phyloP scores from a whole-genome alignment of 2,888 invertebrate genomes.

The Brachynemurus nebulosus region DNA sequence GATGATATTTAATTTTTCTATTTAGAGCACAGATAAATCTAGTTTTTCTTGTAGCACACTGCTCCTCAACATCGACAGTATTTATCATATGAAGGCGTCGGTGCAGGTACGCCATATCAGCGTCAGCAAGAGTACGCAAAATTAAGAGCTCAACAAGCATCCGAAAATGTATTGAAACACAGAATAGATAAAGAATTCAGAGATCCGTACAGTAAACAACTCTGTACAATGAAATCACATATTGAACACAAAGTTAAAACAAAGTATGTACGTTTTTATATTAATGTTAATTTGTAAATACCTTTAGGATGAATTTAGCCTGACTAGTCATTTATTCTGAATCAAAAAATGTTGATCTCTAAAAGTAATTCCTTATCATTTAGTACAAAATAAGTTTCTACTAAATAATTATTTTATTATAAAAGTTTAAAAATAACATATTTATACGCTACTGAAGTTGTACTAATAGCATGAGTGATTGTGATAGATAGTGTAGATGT shows the following conservation, averaged over 20 bases:
- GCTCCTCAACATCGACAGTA: conserved; percentile 83
- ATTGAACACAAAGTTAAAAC: conserved; percentile 62
- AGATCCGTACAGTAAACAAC: conserved; percentile 42
- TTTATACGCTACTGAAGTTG: no score
- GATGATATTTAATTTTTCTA: conserved; percentile 33
- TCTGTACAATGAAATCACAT: conserved; percentile 46
- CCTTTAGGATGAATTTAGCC: background rate
- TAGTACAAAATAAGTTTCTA: no score
- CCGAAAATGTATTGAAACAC: conserved; percentile 47
- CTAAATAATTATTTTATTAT: no score
- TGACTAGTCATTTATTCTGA: background rate
- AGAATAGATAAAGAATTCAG: conserved; percentile 39
- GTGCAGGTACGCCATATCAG: conserved; percentile 63
- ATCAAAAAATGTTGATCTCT: no score
- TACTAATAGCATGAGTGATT: no score
- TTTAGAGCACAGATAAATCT: conserved; percentile 54
- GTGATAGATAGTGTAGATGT: no score
- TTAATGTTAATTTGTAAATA: no score
- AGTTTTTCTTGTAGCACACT: conserved; percentile 50
- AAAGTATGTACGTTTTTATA: conserved; percentile 33
- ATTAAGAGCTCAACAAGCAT: conserved; percentile 51
- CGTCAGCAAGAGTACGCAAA: conserved; percentile 65
- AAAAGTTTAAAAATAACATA: no score
- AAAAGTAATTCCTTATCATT: no score
- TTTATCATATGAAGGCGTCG: conserved; percentile 63